Conservation (phyloP, 2,888 invertebrate genomes). For the Rhagonycha lutea region DNA sequence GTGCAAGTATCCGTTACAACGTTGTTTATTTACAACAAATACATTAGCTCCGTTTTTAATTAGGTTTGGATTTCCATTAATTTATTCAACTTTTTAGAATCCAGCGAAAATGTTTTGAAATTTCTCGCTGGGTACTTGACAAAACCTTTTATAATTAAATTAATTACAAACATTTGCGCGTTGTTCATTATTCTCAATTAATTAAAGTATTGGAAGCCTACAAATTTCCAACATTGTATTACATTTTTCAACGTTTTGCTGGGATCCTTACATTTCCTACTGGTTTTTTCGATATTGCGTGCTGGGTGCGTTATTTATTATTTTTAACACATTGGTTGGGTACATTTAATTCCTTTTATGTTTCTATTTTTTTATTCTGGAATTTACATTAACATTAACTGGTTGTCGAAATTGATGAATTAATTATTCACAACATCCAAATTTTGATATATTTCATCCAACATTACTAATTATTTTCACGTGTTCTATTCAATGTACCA, state of each 20-base stretch:
- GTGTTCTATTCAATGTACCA: neutral
- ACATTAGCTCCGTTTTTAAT: neutral
- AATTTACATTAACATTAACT: too few relatives aligned
- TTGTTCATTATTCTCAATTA: neutral
- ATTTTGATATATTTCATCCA: neutral
- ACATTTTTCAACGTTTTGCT: neutral
- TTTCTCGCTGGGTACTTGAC: neutral
- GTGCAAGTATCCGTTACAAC: neutral
- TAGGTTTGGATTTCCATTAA: neutral
- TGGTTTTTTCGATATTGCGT: too few relatives aligned
- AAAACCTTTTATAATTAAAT: neutral
- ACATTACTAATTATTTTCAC: neutral
- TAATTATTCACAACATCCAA: neutral
- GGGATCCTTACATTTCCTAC: neutral
- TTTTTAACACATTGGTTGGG: too few relatives aligned
- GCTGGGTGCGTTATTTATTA: too few relatives aligned
- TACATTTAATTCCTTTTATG: too few relatives aligned
- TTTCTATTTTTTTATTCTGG: too few relatives aligned
- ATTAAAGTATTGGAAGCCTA: neutral
- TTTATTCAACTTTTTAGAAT: neutral
- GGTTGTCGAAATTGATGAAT: too few relatives aligned
- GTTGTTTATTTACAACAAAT: neutral
- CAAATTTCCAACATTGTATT: neutral
- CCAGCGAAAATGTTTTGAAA: neutral
- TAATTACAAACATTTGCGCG: neutral